phyloP scores from a whole-genome alignment of 1,140 invertebrate species.

The Drosophila azteca region DNA sequence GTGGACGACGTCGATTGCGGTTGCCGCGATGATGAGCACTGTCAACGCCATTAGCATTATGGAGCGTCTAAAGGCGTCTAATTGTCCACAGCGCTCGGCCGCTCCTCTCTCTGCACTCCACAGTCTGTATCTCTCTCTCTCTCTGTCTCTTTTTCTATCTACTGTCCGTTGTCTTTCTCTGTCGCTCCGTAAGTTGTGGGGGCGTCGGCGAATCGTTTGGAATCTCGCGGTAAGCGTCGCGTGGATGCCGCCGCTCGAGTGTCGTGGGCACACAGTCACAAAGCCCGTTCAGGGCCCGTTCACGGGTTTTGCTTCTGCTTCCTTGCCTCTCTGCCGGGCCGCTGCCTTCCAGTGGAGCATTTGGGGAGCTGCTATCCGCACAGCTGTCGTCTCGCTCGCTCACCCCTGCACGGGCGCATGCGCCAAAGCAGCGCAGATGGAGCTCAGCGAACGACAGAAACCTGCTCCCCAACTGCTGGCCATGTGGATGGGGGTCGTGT shows the following conservation, averaged over 20 bases:
- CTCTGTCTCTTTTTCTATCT: conserved; percentile 7
- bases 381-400: conserved; percentile 51
- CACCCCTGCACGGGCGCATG: conserved; percentile 43
- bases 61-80: conserved; percentile 77
- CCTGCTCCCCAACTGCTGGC: conserved; percentile 50
- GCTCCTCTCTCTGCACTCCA: conserved; percentile 1
- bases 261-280: conserved; percentile 44
- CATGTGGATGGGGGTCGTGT: conserved; percentile 33
- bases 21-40: conserved; percentile 69
- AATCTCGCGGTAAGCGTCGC: conserved; percentile 48
- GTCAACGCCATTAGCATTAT: conserved; percentile 83
- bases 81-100: conserved; percentile 52
- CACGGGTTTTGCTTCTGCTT: conserved; percentile 25
- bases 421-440: conserved; percentile 70
- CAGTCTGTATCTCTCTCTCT: background rate
- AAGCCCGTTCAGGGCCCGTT: conserved; percentile 37
- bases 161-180: background rate
- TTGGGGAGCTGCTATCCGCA: background rate
- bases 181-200: conserved; percentile 18
- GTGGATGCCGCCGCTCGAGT: conserved; percentile 64
- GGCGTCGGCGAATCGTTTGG: conserved; percentile 60
- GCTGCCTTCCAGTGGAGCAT: conserved; percentile 59
- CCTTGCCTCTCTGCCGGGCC: conserved; percentile 22
- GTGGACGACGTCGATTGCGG: conserved; percentile 55
- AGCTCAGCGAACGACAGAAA: conserved; percentile 31